Evolutionary conservation across 2,113 vertebrate species (phyloP).

Genomic region (Callithrix jacchus): DNA sequence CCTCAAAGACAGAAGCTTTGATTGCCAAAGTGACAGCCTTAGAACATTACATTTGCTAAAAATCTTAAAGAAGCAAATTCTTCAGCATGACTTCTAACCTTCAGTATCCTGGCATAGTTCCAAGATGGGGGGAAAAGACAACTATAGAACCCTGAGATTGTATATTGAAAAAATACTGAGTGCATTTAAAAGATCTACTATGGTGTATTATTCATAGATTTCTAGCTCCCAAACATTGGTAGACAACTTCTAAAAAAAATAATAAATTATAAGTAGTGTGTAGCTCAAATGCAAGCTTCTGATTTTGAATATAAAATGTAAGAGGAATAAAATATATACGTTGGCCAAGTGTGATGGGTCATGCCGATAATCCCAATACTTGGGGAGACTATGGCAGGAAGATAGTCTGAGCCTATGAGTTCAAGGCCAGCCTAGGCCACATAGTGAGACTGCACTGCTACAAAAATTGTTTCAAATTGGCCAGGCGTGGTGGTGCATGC

Average conservation of each 20-base stretch:
- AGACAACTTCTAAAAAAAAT: not conserved
- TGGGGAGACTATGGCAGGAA: too few species aligned
- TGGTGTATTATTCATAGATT: constrained; percentile 10
- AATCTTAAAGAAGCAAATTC: not conserved
- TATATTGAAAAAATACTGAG: not conserved
- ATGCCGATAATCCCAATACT: too few species aligned
- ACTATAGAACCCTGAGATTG: not conserved
- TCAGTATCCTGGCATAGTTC: not conserved
- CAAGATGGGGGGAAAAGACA: not conserved
- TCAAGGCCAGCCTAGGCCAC: too few species aligned
- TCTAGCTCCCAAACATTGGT: not conserved
- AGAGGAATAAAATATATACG: not conserved
- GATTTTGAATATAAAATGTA: not conserved
- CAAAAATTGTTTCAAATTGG: too few species aligned
- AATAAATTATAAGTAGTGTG: not conserved
- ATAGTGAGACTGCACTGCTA: too few species aligned
- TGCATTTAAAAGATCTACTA: not conserved
- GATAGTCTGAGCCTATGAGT: too few species aligned
- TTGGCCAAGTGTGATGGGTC: too few species aligned
- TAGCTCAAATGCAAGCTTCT: not conserved
- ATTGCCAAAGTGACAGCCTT: not conserved
- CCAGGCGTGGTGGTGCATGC: too few species aligned
- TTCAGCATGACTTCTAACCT: not conserved
- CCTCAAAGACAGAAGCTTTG: not conserved
- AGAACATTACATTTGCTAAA: not conserved